These are phyloP conservation scores for Sinodicranocentrus sp. DNA, from an alignment of 2,888 invertebrate species.

Conservation along the genomic window DNA sequence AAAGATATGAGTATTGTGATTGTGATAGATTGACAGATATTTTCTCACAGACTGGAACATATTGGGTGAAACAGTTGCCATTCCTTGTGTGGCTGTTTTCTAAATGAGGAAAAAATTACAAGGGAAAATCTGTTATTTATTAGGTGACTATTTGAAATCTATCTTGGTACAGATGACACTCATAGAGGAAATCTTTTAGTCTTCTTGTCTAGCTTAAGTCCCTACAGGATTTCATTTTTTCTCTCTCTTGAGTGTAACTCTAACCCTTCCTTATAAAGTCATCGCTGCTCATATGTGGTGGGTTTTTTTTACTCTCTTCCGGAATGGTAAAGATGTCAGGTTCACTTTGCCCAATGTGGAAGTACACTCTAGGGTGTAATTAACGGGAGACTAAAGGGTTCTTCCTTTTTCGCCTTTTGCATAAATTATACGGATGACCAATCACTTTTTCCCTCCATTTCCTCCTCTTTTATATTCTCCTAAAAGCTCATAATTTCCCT, in stretches of 20 bases:
- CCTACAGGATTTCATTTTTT: background rate
- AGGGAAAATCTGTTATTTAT: too few relatives aligned
- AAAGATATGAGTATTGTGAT: constrained; percentile 37
- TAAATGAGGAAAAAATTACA: too few relatives aligned
- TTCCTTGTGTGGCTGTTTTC: too few relatives aligned
- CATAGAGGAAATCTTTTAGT: too few relatives aligned
- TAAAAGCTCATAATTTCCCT: constrained; percentile 19
- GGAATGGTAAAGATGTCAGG: too few relatives aligned
- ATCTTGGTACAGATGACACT: constrained; percentile 49
- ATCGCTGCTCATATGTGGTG: too few relatives aligned
- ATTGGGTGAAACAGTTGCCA: constrained; percentile 34
- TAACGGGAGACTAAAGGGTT: constrained; percentile 73
- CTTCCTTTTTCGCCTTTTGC: constrained; percentile 63
- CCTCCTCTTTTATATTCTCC: constrained; percentile 25
- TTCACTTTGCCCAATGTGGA: constrained; percentile 34
- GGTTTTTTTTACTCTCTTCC: too few relatives aligned
- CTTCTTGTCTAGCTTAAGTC: too few relatives aligned
- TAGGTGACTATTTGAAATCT: constrained; percentile 31
- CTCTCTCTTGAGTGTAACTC: background rate
- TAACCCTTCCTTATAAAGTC: too few relatives aligned
- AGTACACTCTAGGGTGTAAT: constrained; percentile 73
- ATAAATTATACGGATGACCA: constrained; percentile 65
- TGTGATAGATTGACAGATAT: constrained; percentile 51
- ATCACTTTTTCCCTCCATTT: constrained; percentile 36
- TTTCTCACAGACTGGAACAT: constrained; percentile 27